Base-by-base conservation (phyloP, 2,797 vertebrate genomes). In the Sebastes matsubarae region DNA sequence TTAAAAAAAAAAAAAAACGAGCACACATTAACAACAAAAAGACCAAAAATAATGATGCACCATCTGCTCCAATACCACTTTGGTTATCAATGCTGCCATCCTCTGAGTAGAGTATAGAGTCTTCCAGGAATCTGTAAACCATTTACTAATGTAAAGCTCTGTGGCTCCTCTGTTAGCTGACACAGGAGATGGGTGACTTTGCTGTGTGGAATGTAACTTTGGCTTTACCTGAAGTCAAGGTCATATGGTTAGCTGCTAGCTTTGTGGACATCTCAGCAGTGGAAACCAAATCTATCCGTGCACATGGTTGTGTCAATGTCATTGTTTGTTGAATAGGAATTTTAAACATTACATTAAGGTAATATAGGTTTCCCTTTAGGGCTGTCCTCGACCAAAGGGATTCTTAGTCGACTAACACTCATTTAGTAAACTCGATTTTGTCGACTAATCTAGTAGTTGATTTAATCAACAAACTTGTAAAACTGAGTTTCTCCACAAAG, bases 181-280 rank as follows among this genome's bases (percentile, higher is more conserved):
- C 82, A 82, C 72, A 60, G 64, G 83, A 87, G 85, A 89, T 79
- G 82, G 70, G 32, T 12, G 61, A 67, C 32, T 57, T 84, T 79
- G 72, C 73, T 69, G 58, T 71, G 69, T 82, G 86, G 79, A 85
- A 84, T 88, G 81, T 70, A 76, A 82, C 79, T 79, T 78, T 74
- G 68, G 72, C 75, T 85, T 77, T 78, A 80, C 71, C 64, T 75
- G 20, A 59, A 72, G 68, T 67, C 59, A 81, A 89, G 83, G 82
- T 86, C 72, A 46, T 3, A 16, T 52, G 42, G 68, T 65, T 75
- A 68, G 34, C 79, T 66, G 68, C 77, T 46, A 16, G 66, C 66
- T 84, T 69, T 81, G 50, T 68, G 74, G 52, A 74, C 60, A 77
- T n/a, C 50, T 9, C 50, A n/a, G 50, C 50, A 52, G n/a, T 69